phyloP scores from a whole-genome alignment of 30 jellyfish, hydroid and myxozoan species.

The Morbakka virulenta region DNA sequence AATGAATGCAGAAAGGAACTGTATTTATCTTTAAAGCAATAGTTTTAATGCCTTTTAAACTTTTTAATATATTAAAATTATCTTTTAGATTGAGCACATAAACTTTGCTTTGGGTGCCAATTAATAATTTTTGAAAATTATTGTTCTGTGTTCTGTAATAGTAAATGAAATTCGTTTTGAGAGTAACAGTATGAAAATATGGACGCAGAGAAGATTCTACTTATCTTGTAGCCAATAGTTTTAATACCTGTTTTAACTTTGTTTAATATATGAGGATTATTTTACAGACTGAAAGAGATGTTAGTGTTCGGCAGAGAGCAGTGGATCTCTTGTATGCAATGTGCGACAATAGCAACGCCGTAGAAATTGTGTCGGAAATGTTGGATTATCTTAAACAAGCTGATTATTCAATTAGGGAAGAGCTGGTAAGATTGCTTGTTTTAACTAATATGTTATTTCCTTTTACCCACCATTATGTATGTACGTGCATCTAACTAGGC shows the following conservation, averaged over 20 bases:
- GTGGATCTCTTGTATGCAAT: constrained; percentile 85
- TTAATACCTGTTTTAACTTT: not conserved
- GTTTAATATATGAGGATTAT: not conserved
- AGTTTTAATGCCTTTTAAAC: no score
- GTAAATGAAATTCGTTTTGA: no score
- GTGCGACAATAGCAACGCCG: constrained; percentile 91
- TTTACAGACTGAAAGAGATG: constrained; percentile 80
- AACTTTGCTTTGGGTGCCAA: no score
- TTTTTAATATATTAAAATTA: no score
- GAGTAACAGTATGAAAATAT: no score
- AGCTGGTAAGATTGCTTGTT: constrained; percentile 70
- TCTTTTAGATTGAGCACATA: no score
- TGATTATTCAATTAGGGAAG: constrained; percentile 85
- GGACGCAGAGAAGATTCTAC: not conserved
- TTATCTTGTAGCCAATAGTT: not conserved
- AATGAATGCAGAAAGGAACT: no score
- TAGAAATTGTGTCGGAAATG: constrained; percentile 86
- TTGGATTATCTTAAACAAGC: constrained; percentile 84
- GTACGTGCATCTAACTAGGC: no score
- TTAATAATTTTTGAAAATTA: no score
- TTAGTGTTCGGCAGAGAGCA: constrained; percentile 93
- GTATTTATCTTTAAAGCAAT: no score
- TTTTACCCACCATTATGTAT: no score
- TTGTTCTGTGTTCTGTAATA: no score
- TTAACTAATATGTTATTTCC: not conserved